Percentiles rank a stretch among this genome's conserved stretches.
phyloP scores from a whole-genome alignment of 2,113 vertebrate species.

The Vidua macroura region DNA sequence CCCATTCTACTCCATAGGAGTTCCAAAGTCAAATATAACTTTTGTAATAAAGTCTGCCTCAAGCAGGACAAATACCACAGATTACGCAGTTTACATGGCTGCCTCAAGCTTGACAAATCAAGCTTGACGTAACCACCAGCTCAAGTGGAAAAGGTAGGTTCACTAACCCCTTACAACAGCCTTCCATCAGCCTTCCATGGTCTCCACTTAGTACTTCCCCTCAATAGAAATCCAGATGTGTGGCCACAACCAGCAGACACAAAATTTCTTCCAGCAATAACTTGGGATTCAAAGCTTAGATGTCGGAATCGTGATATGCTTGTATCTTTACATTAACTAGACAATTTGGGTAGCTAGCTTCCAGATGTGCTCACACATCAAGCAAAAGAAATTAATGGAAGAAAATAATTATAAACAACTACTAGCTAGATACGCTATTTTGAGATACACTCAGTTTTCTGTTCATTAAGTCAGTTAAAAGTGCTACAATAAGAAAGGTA shows the following conservation, averaged over 20 bases:
- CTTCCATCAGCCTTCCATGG: background rate
- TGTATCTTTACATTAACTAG: background rate
- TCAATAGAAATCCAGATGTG: background rate
- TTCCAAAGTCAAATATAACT: background rate
- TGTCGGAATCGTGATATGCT: background rate
- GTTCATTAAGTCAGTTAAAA: background rate
- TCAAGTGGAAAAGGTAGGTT: background rate
- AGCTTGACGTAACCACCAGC: background rate
- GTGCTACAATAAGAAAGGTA: background rate
- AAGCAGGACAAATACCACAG: background rate
- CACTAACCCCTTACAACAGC: background rate
- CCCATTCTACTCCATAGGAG: background rate
- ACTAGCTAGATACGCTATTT: background rate
- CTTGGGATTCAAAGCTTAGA: background rate
- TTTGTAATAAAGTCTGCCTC: background rate
- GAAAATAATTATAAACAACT: background rate
- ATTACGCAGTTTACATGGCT: accelerated
- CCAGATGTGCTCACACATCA: background rate
- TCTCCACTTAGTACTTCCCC: background rate
- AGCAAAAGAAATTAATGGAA: background rate
- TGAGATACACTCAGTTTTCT: background rate
- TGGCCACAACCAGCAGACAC: background rate
- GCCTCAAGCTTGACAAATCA: background rate
- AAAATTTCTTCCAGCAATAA: background rate
- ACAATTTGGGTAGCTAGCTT: background rate